phyloP scores from a whole-genome alignment of 2,113 vertebrate species.

The Siniperca chuatsi region DNA sequence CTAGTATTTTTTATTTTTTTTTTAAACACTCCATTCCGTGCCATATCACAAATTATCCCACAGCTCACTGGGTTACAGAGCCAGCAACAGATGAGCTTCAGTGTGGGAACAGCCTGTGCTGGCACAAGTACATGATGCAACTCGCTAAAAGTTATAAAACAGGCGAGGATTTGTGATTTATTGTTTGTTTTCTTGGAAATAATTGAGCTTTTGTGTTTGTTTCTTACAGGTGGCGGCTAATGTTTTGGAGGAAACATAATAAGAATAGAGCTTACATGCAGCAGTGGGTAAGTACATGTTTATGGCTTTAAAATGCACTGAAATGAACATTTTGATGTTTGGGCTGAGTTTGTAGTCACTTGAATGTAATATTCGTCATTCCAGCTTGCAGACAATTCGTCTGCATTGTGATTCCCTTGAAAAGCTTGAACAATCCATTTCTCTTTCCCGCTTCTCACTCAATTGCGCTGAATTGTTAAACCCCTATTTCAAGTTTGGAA shows the following conservation, averaged over 20 bases:
- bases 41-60: constrained; percentile 30
- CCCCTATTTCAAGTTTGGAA: not conserved
- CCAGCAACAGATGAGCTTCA: not conserved
- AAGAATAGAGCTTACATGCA: not conserved
- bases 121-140: not conserved
- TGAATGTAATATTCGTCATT: not conserved
- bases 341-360: not conserved
- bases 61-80: not conserved
- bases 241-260: not conserved
- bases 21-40: not conserved
- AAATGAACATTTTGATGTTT: not conserved
- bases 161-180: not conserved
- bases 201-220: constrained; percentile 18
- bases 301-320: not conserved
- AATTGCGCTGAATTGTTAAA: constrained; percentile 5
- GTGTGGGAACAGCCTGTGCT: not conserved
- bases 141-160: not conserved
- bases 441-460: not conserved
- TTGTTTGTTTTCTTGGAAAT: not conserved
- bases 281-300: constrained; percentile 22
- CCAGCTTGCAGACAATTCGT: not conserved
- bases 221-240: constrained; percentile 43
- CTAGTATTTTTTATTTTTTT: constrained; percentile 19
- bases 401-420: not conserved
- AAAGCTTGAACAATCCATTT: not conserved